A percentile compares a stretch with the other conserved stretches of the same genome.
These are phyloP conservation scores for Athene cunicularia DNA, from an alignment of 2,113 vertebrate genomes.

Conservation along the genomic window DNA sequence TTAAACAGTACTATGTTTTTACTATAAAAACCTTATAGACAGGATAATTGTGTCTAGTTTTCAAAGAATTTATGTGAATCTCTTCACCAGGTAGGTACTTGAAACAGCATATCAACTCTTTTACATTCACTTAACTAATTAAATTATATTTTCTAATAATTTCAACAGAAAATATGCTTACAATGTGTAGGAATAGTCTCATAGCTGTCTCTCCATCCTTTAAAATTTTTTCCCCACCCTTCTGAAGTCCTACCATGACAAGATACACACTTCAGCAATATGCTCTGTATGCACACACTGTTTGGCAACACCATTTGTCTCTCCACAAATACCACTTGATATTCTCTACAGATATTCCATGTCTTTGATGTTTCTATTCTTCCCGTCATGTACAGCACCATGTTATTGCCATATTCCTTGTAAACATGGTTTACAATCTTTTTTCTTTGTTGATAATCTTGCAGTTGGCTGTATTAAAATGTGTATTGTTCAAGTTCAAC, in stretches of 20 bases:
- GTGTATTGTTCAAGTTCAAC: neutral
- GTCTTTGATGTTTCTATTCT: neutral
- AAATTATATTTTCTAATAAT: neutral
- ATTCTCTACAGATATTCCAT: neutral
- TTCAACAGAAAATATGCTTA: neutral
- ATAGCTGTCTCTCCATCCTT: neutral
- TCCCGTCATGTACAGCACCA: neutral
- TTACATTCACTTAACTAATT: neutral
- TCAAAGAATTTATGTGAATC: neutral
- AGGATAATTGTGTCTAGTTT: neutral
- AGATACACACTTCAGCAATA: neutral
- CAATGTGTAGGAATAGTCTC: neutral
- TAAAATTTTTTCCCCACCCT: neutral
- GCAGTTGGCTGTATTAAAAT: neutral
- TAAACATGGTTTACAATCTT: neutral
- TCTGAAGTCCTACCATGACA: neutral
- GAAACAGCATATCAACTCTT: neutral
- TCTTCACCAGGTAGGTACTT: neutral
- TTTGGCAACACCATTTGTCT: neutral
- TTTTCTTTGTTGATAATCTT: neutral
- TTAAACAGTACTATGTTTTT: neutral
- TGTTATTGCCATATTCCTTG: neutral
- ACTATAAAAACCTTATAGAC: neutral
- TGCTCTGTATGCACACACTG: accelerated
- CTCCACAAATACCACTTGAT: neutral